These are phyloP conservation scores for Phortica magna DNA, from an alignment of 2,888 invertebrate genomes.

Conservation along the genomic window DNA sequence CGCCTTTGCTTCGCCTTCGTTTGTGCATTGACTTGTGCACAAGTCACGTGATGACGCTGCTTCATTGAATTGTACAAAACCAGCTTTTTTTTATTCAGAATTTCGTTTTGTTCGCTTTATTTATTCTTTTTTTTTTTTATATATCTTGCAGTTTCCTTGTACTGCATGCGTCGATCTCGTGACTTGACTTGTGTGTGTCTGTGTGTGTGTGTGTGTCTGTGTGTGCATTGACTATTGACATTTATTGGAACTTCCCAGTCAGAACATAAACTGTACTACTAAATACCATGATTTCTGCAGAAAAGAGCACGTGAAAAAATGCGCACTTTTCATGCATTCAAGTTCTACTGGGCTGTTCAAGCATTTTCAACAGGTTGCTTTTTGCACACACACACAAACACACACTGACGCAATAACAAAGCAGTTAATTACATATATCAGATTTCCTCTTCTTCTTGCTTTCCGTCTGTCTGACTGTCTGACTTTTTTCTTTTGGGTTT, in stretches of 20 bases:
- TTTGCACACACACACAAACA: background rate
- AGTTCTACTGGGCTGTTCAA: background rate
- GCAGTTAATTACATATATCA: background rate
- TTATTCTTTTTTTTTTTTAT: too few relatives aligned
- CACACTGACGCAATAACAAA: background rate
- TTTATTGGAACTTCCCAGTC: constrained; percentile 53
- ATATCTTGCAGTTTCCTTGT: constrained; percentile 35
- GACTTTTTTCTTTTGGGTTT: too few relatives aligned
- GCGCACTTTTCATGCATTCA: background rate
- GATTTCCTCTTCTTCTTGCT: too few relatives aligned
- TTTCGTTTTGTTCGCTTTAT: too few relatives aligned
- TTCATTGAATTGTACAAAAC: background rate
- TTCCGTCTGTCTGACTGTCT: background rate
- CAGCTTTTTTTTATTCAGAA: background rate
- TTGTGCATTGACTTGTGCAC: background rate
- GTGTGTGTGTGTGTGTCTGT: constrained; percentile 33
- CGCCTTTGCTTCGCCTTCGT: background rate
- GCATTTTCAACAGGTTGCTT: background rate
- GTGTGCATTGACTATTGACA: constrained; percentile 59
- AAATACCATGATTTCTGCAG: too few relatives aligned
- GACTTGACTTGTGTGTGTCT: background rate
- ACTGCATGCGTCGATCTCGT: constrained; percentile 13
- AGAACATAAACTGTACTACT: too few relatives aligned
- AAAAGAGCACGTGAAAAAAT: background rate
- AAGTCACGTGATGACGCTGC: constrained; percentile 12